These are phyloP conservation scores for Microctenopoma stevenorrisi DNA, from an alignment of 2,797 vertebrate genomes.

Conservation along the genomic window DNA sequence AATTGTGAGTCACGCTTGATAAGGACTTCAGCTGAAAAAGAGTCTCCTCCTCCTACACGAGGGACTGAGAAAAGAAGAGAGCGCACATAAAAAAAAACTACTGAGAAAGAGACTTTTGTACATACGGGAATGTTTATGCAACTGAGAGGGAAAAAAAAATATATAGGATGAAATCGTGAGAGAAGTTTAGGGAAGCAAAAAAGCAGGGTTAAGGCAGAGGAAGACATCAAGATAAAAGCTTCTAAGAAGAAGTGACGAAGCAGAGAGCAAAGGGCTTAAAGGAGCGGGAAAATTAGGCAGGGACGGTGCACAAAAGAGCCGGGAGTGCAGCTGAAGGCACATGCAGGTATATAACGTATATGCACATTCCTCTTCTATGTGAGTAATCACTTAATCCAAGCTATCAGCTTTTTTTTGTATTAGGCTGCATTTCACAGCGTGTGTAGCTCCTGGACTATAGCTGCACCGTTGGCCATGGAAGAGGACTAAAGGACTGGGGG, in stretches of 20 bases:
- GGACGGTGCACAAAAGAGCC: slow-evolving; percentile 9
- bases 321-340: slow-evolving; percentile 9
- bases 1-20: slow-evolving; percentile 70
- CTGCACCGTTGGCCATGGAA: slow-evolving; percentile 21
- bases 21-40: slow-evolving; percentile 58
- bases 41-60: slow-evolving; percentile 53
- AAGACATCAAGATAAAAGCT: slow-evolving; percentile 37
- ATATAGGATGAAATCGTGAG: neutral
- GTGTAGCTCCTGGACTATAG: slow-evolving; percentile 15
- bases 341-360: slow-evolving; percentile 25
- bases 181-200: slow-evolving; percentile 33
- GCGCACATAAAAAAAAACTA: slow-evolving; percentile 18
- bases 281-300: slow-evolving; percentile 17
- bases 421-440: slow-evolving; percentile 23
- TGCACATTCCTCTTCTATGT: slow-evolving; percentile 19
- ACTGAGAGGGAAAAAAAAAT: neutral
- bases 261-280: slow-evolving; percentile 4
- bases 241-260: slow-evolving; percentile 34
- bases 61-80: slow-evolving; percentile 31
- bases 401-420: slow-evolving; percentile 47
- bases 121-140: slow-evolving; percentile 30
- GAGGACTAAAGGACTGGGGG: slow-evolving; percentile 1
- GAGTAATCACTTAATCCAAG: slow-evolving; percentile 43
- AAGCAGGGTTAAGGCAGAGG: slow-evolving; percentile 25
- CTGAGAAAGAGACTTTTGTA: slow-evolving; percentile 33